These are phyloP conservation scores for Cirrhinus molitorella DNA, from an alignment of 2,797 vertebrate species.

Conservation along the genomic window DNA sequence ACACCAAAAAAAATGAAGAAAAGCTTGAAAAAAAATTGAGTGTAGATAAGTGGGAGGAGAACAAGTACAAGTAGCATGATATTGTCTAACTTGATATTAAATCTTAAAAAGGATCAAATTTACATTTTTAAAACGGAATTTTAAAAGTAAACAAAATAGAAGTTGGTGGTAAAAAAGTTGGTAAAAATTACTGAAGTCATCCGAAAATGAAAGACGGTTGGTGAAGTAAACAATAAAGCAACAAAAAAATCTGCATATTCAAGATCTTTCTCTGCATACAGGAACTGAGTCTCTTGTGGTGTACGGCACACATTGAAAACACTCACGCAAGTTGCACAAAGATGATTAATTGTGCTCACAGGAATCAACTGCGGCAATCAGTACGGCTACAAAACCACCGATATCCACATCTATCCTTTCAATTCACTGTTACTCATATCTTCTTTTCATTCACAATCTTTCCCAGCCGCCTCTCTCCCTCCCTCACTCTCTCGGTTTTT, in stretches of 20 bases:
- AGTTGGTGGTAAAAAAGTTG: not conserved
- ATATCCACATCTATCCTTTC: conserved; percentile 49
- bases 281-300: conserved; percentile 5
- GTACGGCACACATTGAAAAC: not conserved
- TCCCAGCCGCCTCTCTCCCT: conserved; percentile 46
- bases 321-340: not conserved
- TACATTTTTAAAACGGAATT: not conserved
- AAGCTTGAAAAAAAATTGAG: conserved; percentile 55
- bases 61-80: conserved; percentile 25
- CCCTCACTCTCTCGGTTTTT: conserved; percentile 64
- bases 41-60: conserved; percentile 64
- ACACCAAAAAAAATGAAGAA: conserved; percentile 57
- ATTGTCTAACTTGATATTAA: conserved; percentile 10
- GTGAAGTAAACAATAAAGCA: not conserved
- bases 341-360: conserved; percentile 20
- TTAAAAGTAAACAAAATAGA: not conserved
- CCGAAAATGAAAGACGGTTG: not conserved
- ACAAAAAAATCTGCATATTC: conserved; percentile 10
- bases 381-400: conserved; percentile 1
- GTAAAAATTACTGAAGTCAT: not conserved
- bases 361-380: not conserved
- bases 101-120: too few species aligned
- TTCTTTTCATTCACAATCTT: conserved; percentile 56
- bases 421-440: conserved; percentile 65
- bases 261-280: not conserved